phyloP scores from a whole-genome alignment of 2,888 invertebrate species.

The Empis livida region DNA sequence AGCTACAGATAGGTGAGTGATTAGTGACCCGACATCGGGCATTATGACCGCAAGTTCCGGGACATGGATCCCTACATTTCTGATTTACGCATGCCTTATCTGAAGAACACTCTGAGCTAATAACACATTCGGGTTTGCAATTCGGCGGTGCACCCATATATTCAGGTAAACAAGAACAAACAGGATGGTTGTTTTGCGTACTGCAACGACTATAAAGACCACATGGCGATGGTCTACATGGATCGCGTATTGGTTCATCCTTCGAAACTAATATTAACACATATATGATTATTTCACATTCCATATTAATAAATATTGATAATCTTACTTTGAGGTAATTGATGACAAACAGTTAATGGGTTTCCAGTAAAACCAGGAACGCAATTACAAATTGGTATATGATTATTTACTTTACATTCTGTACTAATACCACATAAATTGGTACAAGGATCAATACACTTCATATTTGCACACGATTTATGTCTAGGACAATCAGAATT shows the following conservation, averaged over 20 bases:
- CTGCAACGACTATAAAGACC: conserved; percentile 41
- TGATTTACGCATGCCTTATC: conserved; percentile 62
- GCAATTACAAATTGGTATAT: conserved; percentile 68
- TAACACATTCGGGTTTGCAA: conserved; percentile 64
- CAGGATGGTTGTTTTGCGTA: conserved; percentile 47
- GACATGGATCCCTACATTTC: conserved; percentile 61
- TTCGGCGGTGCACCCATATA: conserved; percentile 60
- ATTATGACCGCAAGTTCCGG: conserved; percentile 58
- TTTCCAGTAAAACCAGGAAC: conserved; percentile 63
- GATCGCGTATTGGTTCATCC: conserved; percentile 20
- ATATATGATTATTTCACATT: neutral
- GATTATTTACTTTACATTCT: conserved; percentile 68
- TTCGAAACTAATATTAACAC: no score
- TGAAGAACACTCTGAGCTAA: conserved; percentile 59
- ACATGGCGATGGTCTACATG: conserved; percentile 39
- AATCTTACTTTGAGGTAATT: conserved; percentile 34
- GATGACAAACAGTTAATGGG: conserved; percentile 60
- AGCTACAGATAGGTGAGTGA: conserved; percentile 65
- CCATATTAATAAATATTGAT: neutral
- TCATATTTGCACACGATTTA: conserved; percentile 68
- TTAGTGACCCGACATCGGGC: conserved; percentile 61
- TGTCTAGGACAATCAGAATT: conserved; percentile 69
- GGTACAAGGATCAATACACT: conserved; percentile 71
- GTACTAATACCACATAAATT: conserved; percentile 75
- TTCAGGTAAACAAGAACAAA: conserved; percentile 58